phyloP scores from a whole-genome alignment of 2,888 invertebrate species.

The Tetragonisca angustula region DNA sequence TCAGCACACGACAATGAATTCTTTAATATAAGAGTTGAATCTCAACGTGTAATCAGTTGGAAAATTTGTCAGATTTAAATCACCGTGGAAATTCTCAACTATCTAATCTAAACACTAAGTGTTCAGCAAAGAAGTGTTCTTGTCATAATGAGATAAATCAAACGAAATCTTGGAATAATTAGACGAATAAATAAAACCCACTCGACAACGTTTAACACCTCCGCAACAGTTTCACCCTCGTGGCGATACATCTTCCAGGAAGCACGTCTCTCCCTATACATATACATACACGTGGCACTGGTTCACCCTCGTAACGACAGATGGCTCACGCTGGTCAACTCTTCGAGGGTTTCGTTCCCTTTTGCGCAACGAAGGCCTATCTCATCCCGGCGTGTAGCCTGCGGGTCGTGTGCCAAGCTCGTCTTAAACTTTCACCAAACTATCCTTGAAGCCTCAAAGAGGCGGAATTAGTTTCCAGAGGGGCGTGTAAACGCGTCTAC shows the following conservation, averaged over 20 bases:
- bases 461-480: conserved; percentile 44
- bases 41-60: no score
- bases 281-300: conserved; percentile 45
- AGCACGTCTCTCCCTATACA: not conserved
- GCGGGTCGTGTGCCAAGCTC: conserved; percentile 52
- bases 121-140: no score
- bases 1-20: no score
- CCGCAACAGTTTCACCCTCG: not conserved
- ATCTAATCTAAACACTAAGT: not conserved
- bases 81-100: not conserved
- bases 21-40: no score
- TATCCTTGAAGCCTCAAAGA: conserved; percentile 47
- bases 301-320: conserved; percentile 68
- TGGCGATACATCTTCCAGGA: conserved; percentile 17
- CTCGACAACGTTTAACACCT: conserved; percentile 1
- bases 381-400: not conserved
- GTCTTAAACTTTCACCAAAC: conserved; percentile 56
- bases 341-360: conserved; percentile 51
- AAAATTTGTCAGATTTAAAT: not conserved
- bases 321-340: conserved; percentile 67
- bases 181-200: not conserved
- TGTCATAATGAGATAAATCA: no score
- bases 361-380: conserved; percentile 19
- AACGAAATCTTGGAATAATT: not conserved
- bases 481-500: conserved; percentile 31